Evolutionary conservation across 2,888 invertebrate genomes (phyloP), one percentile per base, ranked within the genome.

Genomic region (Leucozona laternaria): DNA sequence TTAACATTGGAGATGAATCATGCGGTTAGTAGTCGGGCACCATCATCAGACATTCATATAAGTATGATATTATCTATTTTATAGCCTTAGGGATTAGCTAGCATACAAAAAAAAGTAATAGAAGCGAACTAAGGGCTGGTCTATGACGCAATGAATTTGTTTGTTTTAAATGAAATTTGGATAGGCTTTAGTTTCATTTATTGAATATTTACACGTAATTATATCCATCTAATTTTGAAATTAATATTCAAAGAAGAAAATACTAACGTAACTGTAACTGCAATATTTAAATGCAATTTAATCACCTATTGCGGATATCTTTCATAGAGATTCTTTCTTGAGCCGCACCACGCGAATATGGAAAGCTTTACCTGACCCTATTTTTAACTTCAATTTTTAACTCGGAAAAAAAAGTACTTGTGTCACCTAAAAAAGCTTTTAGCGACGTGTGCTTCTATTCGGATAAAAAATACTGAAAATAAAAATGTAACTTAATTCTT

Each of bases 1-100:
- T n/a, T n/a, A 11, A 72, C 45, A 77, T 77, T 40, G 53, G 76
- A 62, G 71, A 76, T 84, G 79, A 84, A 71, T 81, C 81, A 80
- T 80, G 22, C 57, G 20, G 45, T 64, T 48, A 7, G 28, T 48
- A n/a, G 62, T 43, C 6, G 37, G 6, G 58, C 37, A 34, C 6
- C 13, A 48, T n/a, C 8, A 45, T 43, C 11, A 48, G 1, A 17
- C 11, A 17, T 11, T 11, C 11, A 11, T 50, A 22, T 7, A 10
- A 4, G 0, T 20, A 48, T 8, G 43, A 22, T 53, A 25, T 11
- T 0, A 13, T 53, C 3, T 25, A 25, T 25, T 53, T 53, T 28
- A 8, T 28, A 53, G 7, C 25, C 7, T 25, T 15, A 25, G 53
- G 25, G 15, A 53, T 53, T 25, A 53, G 20, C 8, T 2, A 17